Base-by-base conservation (phyloP, 2,113 vertebrate genomes). In the Phycodurus eques region DNA sequence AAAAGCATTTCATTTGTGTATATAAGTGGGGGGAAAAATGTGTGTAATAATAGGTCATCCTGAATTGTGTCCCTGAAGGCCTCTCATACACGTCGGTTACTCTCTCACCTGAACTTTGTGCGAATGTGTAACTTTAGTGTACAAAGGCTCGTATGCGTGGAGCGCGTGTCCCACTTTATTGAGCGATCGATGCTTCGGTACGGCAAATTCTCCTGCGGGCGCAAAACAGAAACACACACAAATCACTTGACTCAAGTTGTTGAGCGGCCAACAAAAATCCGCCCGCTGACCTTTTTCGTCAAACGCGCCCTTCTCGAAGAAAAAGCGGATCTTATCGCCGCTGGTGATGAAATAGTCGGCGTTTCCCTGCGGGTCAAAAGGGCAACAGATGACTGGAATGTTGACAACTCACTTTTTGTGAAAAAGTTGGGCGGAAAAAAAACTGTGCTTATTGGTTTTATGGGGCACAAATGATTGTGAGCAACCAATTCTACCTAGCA, bases 101-200 rank as follows among this genome's bases (percentile, higher is more conserved):
- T 68, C 8, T 65, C 65, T 73, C 15, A 98, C 98, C 96, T 99
- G 96, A 51, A 99, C 63, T 76, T 94, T 94, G 70, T 90, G 62
- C 47, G 94, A 95, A 77, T 96, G 93, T 11, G 98, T 98, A 71
- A 95, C 80, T 14, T 91, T 81, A 89, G 90, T 92, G 91, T 94
- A 99, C 85, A 95, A 53, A 0, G 95, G 92, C 56, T 96, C 95
- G 3, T 87, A 47, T 19, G 95, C 96, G 0, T 99, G 98, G 5
- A 99, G 91, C 20, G 96, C 98, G 0, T 99, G 98, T 69, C 95
- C 98, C 15, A 99, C 93, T 93, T 99, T 99, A 88, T 98, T 98
- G 62, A 99, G 11, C 0, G 96, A 95, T 14, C 76, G 94, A 81
- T 96, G 93, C 53, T 88, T 96, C 35, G 94, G 89, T 31, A 97